Evolutionary conservation across 1,140 invertebrate genomes (phyloP).

Genomic region (Amyelois transitella): DNA sequence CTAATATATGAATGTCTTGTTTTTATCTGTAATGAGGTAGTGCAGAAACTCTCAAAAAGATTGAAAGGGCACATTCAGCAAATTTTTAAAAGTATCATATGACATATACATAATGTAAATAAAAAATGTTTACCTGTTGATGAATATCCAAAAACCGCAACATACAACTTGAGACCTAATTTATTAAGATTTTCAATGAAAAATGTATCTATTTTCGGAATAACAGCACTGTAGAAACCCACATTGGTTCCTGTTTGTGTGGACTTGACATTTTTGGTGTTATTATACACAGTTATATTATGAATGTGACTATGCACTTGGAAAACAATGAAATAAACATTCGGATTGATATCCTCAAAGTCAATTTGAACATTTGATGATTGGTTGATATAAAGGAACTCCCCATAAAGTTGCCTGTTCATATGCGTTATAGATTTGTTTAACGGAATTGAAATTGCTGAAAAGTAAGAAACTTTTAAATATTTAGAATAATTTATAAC

Average conservation of each 20-base stretch:
- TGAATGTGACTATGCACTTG: slow-evolving; percentile 79
- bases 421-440: slow-evolving; percentile 36
- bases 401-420: slow-evolving; percentile 49
- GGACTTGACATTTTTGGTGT: slow-evolving; percentile 32
- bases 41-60: no score
- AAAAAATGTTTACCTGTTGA: slow-evolving; percentile 66
- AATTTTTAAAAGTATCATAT: no score
- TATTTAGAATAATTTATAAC: background rate
- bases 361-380: slow-evolving; percentile 54
- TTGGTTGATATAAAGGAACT: slow-evolving; percentile 33
- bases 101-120: background rate
- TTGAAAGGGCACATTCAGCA: no score
- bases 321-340: slow-evolving; percentile 77
- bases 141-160: slow-evolving; percentile 75
- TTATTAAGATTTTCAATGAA: slow-evolving; percentile 62
- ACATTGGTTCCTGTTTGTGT: slow-evolving; percentile 77
- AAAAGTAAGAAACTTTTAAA: slow-evolving; percentile 26
- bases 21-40: no score
- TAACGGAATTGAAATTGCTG: slow-evolving; percentile 54
- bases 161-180: slow-evolving; percentile 52
- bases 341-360: slow-evolving; percentile 66
- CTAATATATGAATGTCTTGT: no score
- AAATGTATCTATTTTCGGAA: slow-evolving; percentile 35
- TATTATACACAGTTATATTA: slow-evolving; percentile 78
- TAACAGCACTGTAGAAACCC: slow-evolving; percentile 72